Conservation (phyloP, 2,113 vertebrate genomes). For the Argyrosomus japonicus region DNA sequence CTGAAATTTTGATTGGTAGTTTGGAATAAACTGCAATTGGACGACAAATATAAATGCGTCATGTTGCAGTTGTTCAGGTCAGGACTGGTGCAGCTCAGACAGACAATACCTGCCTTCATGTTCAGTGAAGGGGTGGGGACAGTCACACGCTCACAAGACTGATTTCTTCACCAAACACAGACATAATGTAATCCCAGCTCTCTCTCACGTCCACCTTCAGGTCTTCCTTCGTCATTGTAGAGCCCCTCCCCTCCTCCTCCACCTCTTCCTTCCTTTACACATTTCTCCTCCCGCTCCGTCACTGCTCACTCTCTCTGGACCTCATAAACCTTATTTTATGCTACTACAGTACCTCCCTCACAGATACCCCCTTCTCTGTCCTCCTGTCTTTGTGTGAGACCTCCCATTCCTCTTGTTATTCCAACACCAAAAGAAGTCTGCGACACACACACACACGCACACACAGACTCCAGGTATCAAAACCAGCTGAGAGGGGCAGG, state of each 20-base stretch:
- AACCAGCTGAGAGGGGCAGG: slow-evolving; percentile 79
- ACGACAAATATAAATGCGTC: not conserved
- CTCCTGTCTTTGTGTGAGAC: slow-evolving; percentile 32
- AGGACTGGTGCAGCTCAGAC: not conserved
- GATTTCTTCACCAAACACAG: not conserved
- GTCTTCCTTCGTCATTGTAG: slow-evolving; percentile 3
- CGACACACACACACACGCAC: slow-evolving; percentile 22
- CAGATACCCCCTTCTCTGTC: slow-evolving; percentile 6
- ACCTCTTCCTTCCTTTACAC: slow-evolving; percentile 24
- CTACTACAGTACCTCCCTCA: slow-evolving; percentile 38
- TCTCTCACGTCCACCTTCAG: not conserved
- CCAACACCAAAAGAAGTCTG: slow-evolving; percentile 43
- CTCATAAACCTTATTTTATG: slow-evolving; percentile 41
- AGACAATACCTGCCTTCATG: slow-evolving; percentile 35
- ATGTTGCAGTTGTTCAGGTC: not conserved
- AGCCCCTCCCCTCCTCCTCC: slow-evolving; percentile 20
- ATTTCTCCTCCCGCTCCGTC: slow-evolving; percentile 27
- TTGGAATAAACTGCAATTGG: not conserved
- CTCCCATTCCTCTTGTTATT: slow-evolving; percentile 44
- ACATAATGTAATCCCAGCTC: slow-evolving; percentile 4
- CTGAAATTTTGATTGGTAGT: not conserved
- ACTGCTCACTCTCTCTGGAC: slow-evolving; percentile 20
- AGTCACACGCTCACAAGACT: not conserved
- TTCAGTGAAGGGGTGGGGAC: slow-evolving; percentile 7
- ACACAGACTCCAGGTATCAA: slow-evolving; percentile 61